Percentiles rank a stretch among this genome's conserved stretches.
phyloP scores from a whole-genome alignment of 2,113 vertebrate species.

The Labeo rohita region DNA sequence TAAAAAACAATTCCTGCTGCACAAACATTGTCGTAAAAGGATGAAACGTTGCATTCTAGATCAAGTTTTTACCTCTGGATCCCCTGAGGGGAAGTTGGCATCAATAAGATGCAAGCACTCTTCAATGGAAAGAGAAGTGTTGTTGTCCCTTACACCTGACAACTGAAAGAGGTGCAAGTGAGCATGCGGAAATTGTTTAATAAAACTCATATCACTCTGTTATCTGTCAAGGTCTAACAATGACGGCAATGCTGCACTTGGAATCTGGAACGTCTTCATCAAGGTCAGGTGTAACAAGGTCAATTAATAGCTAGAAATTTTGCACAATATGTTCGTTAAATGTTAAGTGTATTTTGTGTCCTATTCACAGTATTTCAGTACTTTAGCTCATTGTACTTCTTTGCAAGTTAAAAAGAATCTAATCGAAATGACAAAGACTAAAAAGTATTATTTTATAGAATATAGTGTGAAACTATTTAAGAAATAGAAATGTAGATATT shows the following conservation, averaged over 20 bases:
- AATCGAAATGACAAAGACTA: neutral
- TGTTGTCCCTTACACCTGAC: conserved; percentile 72
- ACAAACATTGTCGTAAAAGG: neutral
- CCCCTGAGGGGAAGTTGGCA: conserved; percentile 81
- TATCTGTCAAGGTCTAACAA: conserved; percentile 8
- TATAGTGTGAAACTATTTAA: neutral
- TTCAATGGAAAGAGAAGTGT: conserved; percentile 79
- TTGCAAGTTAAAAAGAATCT: neutral
- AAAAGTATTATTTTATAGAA: neutral
- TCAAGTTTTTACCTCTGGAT: conserved; percentile 75
- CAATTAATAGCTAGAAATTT: neutral
- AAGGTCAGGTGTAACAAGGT: neutral
- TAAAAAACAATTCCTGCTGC: neutral
- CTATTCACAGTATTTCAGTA: neutral
- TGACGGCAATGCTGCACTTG: neutral
- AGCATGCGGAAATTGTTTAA: neutral
- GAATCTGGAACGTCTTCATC: neutral
- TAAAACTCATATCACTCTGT: neutral
- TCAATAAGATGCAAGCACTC: conserved; percentile 88
- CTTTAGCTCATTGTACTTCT: neutral
- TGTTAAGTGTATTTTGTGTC: neutral
- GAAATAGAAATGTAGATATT: neutral
- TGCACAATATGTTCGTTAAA: neutral
- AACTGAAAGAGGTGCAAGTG: conserved; percentile 50
- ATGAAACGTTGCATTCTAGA: neutral